phyloP scores from a whole-genome alignment of 92 coral and sea anemone species.

The Porites rus region DNA sequence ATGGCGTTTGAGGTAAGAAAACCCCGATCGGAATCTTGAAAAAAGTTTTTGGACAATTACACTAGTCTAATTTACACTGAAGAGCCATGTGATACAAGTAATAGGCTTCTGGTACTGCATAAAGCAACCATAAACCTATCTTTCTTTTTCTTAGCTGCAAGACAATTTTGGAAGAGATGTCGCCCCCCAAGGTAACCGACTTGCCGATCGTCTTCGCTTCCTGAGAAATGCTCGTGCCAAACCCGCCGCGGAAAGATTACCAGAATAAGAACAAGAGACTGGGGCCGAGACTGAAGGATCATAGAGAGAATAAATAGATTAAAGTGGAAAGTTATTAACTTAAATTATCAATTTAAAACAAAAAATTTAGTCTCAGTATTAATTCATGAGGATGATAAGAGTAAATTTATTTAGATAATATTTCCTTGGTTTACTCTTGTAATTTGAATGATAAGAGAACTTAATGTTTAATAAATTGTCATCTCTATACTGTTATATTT shows the following conservation, averaged over 20 bases:
- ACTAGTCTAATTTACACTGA: too few species aligned
- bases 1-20: too few species aligned
- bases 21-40: too few species aligned
- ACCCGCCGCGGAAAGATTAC: neutral
- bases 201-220: neutral
- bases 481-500: neutral
- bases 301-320: neutral
- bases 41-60: too few species aligned
- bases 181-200: neutral
- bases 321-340: neutral
- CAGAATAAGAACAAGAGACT: neutral
- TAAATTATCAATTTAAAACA: neutral
- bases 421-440: neutral
- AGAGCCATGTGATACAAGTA: too few species aligned
- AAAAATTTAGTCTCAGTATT: neutral
- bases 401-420: neutral
- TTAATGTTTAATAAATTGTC: neutral
- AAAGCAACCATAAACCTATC: neutral
- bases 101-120: neutral
- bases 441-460: neutral
- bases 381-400: neutral
- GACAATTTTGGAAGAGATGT: neutral
- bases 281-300: conserved; percentile 1
- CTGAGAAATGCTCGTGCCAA: conserved; percentile 17
- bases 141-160: neutral